Conservation (phyloP, 2,888 invertebrate genomes). For the Drosophila anomalata region DNA sequence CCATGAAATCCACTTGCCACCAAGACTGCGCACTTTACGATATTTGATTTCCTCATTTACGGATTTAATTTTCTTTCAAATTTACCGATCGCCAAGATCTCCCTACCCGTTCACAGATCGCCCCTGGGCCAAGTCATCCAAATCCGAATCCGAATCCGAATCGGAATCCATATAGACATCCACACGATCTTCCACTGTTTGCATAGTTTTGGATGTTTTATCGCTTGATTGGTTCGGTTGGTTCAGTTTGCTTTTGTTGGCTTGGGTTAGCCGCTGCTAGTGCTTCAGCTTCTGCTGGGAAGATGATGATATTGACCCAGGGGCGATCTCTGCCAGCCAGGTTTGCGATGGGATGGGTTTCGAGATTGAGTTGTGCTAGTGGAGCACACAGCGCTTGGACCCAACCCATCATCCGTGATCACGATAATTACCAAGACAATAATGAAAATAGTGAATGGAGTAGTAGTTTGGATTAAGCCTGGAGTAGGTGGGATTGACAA, state of each 20-base stretch:
- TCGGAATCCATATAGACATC: slow-evolving; percentile 45
- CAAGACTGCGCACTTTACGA: slow-evolving; percentile 79
- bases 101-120: slow-evolving; percentile 35
- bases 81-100: slow-evolving; percentile 72
- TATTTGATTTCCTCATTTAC: slow-evolving; percentile 83
- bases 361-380: slow-evolving; percentile 60
- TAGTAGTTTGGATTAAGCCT: not conserved
- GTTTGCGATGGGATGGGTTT: slow-evolving; percentile 35
- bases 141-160: slow-evolving; percentile 40
- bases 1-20: slow-evolving; percentile 61
- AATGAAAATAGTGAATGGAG: slow-evolving; percentile 23
- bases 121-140: slow-evolving; percentile 48
- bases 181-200: slow-evolving; percentile 54
- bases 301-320: slow-evolving; percentile 56
- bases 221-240: slow-evolving; percentile 70
- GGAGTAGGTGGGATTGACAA: not conserved
- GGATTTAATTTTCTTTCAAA: slow-evolving; percentile 82
- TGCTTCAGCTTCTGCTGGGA: slow-evolving; percentile 29
- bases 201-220: slow-evolving; percentile 75
- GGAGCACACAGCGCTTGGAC: slow-evolving; percentile 48
- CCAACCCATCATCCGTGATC: slow-evolving; percentile 32
- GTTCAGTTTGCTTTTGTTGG: slow-evolving; percentile 21
- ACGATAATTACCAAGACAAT: slow-evolving; percentile 39
- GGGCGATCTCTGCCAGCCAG: slow-evolving; percentile 36
- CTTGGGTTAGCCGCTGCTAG: slow-evolving; percentile 34